These are phyloP conservation scores for Syngnathus floridae DNA, from an alignment of 2,113 vertebrate genomes.

Conservation along the genomic window DNA sequence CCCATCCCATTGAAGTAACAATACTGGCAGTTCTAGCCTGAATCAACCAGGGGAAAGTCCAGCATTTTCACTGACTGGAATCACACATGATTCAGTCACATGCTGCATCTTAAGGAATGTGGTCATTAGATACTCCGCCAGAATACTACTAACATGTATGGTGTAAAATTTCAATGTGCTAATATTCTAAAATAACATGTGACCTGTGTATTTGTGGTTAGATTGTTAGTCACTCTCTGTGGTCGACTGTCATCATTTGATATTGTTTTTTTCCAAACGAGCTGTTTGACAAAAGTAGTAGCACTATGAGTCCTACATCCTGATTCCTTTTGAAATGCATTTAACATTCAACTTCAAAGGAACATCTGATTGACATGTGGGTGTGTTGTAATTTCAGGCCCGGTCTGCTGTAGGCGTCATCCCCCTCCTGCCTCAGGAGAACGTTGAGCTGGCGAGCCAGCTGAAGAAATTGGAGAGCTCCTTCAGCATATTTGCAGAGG, in stretches of 20 bases:
- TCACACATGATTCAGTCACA: conserved; percentile 46
- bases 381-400: conserved; percentile 42
- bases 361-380: conserved; percentile 13
- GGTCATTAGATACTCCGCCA: conserved; percentile 13
- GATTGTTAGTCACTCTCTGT: not conserved
- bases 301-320: conserved; percentile 1
- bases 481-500: conserved; percentile 86
- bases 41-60: conserved; percentile 65
- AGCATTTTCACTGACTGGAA: conserved; percentile 54
- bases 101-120: conserved; percentile 30
- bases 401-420: conserved; percentile 49
- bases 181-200: not conserved
- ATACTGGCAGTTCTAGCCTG: conserved; percentile 52
- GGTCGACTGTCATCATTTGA: not conserved
- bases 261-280: conserved; percentile 3
- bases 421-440: conserved; percentile 71
- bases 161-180: not conserved
- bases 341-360: conserved; percentile 5
- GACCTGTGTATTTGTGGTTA: conserved; percentile 2
- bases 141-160: conserved; percentile 5
- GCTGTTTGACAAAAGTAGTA: conserved; percentile 19
- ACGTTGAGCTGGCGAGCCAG: conserved; percentile 81
- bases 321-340: not conserved
- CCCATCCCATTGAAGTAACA: conserved; percentile 34
- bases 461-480: conserved; percentile 89